Evolutionary conservation across 2,797 vertebrate species (phyloP).

Genomic region (Phrynocephalus vlangalii): DNA sequence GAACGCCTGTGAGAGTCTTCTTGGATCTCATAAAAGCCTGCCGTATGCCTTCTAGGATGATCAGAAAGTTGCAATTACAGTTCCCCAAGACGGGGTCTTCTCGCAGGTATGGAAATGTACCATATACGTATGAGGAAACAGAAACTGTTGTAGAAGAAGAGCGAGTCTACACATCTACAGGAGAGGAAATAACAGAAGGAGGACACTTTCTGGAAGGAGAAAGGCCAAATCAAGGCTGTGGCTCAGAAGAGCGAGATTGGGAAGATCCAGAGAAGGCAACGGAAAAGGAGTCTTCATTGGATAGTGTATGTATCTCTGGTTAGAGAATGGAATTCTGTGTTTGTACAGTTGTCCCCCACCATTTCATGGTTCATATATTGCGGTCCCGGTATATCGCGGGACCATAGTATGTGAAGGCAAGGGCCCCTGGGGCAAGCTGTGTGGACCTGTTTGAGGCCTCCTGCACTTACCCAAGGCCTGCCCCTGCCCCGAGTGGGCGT

Average conservation of each 20-base stretch:
- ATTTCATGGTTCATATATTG: too few species aligned
- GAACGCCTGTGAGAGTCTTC: slow-evolving; percentile 88
- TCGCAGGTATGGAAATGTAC: slow-evolving; percentile 91
- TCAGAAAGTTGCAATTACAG: slow-evolving; percentile 88
- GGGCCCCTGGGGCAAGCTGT: too few species aligned
- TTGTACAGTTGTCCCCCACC: background rate
- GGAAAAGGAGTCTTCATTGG: slow-evolving; percentile 77
- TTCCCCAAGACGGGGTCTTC: slow-evolving; percentile 89
- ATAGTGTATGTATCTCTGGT: slow-evolving; percentile 84
- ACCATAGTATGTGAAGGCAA: too few species aligned
- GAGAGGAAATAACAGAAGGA: slow-evolving; percentile 78
- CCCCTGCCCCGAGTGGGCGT: too few species aligned
- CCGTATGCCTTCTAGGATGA: slow-evolving; percentile 89
- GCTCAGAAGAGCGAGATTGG: slow-evolving; percentile 54
- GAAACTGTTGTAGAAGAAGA: slow-evolving; percentile 77
- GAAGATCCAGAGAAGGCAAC: slow-evolving; percentile 70
- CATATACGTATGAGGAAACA: slow-evolving; percentile 84
- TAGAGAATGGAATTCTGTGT: background rate
- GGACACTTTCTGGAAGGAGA: slow-evolving; percentile 24
- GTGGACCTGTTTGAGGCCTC: too few species aligned
- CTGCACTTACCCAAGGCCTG: too few species aligned
- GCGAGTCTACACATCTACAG: slow-evolving; percentile 86
- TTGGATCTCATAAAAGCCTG: slow-evolving; percentile 93
- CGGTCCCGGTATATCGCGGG: too few species aligned
- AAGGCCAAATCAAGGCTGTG: slow-evolving; percentile 9